Base-by-base conservation (phyloP, 2,113 vertebrate species). In the Anhinga rufa region DNA sequence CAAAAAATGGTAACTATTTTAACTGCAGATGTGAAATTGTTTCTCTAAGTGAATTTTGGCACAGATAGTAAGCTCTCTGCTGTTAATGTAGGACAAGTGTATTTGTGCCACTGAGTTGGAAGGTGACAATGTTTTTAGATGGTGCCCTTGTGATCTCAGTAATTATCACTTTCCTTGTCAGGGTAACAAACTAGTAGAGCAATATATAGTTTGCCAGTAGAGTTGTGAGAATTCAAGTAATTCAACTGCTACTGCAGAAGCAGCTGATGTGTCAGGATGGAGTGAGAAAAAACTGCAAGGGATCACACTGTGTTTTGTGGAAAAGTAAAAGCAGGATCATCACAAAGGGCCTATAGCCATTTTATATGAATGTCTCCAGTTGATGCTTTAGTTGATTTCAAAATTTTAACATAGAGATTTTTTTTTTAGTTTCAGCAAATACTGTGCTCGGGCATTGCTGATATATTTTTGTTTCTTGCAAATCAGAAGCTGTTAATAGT, bases 121-220 rank as follows among this genome's bases (percentile, higher is more conserved):
- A 94, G 80, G 86, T 92, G 86, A 32, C 65, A 36, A 40, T 78
- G 60, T 76, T 94, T 93, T 83, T 40, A 94, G 76, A 83, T 88
- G 55, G 40, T 3, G 61, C 80, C 77, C 83, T 91, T 89, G 86
- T 69, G 86, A 93, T 93, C 88, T 91, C 42, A 6, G 78, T 83
- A 91, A 94, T 96, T 94, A 94, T 88, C 76, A 86, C 86, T 90
- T 96, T 48, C 64, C 65, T 81, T 93, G 90, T 64, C 82, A 78
- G 60, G 18, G 26, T 81, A 92, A 66, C 85, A 93, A 90, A 71
- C 49, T 75, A 86, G 48, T 64, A 58, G 58, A 86, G 61, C 55
- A 93, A 94, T 88, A 86, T 70, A 60, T 31, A 64, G 46, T 66
- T 79, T 93, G 19, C 46, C 6, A 4, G 32, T 55, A 17, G n/a